Evolutionary conservation across 2,113 vertebrate genomes (phyloP).

Genomic region (Dipodomys merriami): DNA sequence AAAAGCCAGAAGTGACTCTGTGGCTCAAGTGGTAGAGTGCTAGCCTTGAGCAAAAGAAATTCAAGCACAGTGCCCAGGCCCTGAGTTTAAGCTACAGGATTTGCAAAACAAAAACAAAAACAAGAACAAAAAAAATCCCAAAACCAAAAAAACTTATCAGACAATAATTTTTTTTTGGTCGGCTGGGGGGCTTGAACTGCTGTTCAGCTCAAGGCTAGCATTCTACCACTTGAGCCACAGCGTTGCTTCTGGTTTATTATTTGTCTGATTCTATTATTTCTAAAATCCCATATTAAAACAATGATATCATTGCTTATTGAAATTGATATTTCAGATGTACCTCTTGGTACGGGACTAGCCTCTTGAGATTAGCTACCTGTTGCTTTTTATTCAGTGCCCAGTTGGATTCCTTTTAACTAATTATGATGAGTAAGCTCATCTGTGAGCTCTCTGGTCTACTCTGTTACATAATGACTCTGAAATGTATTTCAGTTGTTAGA

Average conservation of each 20-base stretch:
- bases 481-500: constrained; percentile 40
- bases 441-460: constrained; percentile 1
- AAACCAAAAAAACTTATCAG: too few species aligned
- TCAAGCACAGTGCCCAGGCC: too few species aligned
- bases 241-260: background rate
- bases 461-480: constrained; percentile 43
- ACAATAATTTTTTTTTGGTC: too few species aligned
- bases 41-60: too few species aligned
- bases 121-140: too few species aligned
- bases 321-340: constrained; percentile 57
- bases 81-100: too few species aligned
- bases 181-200: too few species aligned
- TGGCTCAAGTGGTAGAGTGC: too few species aligned
- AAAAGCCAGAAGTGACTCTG: too few species aligned
- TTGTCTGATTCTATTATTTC: constrained; percentile 39
- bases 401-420: constrained; percentile 47
- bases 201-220: too few species aligned
- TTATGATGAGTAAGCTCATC: constrained; percentile 30
- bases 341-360: background rate
- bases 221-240: too few species aligned
- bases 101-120: too few species aligned
- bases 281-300: constrained; percentile 21
- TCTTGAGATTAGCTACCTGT: constrained; percentile 11
- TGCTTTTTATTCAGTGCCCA: constrained; percentile 30
- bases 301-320: background rate